Evolutionary conservation across 2,113 vertebrate genomes (phyloP), one percentile per base, ranked within the genome.

Genomic region (Hyaena hyaena): DNA sequence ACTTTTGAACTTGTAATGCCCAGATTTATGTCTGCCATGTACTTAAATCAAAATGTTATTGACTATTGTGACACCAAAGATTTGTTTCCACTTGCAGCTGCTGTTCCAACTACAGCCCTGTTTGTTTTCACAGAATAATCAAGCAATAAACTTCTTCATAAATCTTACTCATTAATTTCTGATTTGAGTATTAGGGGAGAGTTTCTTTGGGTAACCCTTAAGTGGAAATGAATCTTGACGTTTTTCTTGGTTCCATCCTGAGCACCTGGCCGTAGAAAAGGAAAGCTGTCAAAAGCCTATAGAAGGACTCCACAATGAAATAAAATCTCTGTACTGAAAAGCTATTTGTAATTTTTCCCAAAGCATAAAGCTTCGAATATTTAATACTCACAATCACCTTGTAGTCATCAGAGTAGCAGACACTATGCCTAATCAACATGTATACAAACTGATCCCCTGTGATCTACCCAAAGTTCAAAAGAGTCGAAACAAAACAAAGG

Each of bases 1-100:
- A 98, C 88, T 92, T 69, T 55, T 68, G 35, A 98, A 96, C 68
- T 88, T 97, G 65, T 96, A 98, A 26, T 94, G 95, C 28, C 63
- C 19, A 10, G 93, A 97, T 98, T 98, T 98, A 97, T 90, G 88
- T 96, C 93, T 90, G 90, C 69, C 95, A 85, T 93, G 66, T 96
- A 95, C 68, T 97, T 93, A 97, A 98, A 97, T 96, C 92, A 98
- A 98, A 98, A 96, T 69, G 96, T 69, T 87, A 71, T 79, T 95
- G 90, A 95, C 88, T 98, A 84, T 96, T 90, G 88, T 63, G 87
- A 97, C 94, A 96, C 96, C 96, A 95, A 63, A 81, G 94, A 55
- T 85, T 85, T 93, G 74, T 93, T 88, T 83, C 43, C 61, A 65
- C 45, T 73, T 95, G 66, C 93, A 98, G 96, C 88, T 97, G 58